These are phyloP conservation scores for Dryobates pubescens DNA, from an alignment of 2,797 vertebrate species.

Conservation along the genomic window DNA sequence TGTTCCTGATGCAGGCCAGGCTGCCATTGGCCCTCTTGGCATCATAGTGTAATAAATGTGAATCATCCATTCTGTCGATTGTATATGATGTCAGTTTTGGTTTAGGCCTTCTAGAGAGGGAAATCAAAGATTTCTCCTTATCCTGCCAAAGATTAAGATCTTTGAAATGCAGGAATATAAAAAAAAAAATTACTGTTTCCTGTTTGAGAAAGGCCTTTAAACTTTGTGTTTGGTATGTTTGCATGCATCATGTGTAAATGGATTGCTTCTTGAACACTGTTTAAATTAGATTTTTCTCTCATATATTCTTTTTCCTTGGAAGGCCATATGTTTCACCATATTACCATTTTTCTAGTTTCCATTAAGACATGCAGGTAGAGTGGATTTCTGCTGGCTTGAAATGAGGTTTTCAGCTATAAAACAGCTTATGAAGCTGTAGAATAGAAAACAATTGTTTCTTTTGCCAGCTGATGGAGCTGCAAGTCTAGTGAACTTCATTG, in stretches of 20 bases:
- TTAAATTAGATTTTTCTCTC: conserved; percentile 2
- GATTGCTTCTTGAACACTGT: conserved; percentile 8
- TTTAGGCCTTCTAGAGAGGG: background rate
- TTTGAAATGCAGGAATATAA: background rate
- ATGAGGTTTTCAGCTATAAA: background rate
- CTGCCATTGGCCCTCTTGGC: no score
- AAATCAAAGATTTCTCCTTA: background rate
- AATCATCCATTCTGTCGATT: background rate
- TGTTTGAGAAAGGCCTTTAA: conserved; percentile 23
- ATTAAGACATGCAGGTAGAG: background rate
- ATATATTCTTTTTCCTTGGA: background rate
- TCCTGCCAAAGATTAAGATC: background rate
- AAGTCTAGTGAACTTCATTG: background rate
- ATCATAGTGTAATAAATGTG: background rate
- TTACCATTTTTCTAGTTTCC: background rate
- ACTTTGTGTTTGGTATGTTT: background rate
- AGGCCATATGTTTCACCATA: background rate
- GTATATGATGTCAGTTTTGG: background rate
- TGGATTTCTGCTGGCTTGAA: background rate
- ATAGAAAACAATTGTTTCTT: background rate
- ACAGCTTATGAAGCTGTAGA: background rate
- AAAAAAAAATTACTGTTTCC: no score
- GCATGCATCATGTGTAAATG: background rate
- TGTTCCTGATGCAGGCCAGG: no score
- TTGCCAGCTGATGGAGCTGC: background rate